phyloP scores from a whole-genome alignment of 2,113 vertebrate genomes.

The Ceuthmochares aereus region DNA sequence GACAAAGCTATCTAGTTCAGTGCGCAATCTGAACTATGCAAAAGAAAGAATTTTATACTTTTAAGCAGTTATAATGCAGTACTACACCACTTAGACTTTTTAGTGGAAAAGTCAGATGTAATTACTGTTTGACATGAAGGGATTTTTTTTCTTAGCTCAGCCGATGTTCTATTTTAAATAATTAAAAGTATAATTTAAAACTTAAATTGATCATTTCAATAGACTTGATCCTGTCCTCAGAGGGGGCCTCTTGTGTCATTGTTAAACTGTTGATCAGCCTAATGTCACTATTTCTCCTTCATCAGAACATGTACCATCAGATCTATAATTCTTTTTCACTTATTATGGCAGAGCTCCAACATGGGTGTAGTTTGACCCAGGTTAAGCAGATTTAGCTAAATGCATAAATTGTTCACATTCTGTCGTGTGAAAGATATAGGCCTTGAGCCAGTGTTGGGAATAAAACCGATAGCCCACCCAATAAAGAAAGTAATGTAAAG shows the following conservation, averaged over 20 bases:
- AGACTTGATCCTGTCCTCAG: constrained; percentile 22
- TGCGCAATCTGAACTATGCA: constrained; percentile 16
- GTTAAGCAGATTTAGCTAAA: constrained; percentile 51
- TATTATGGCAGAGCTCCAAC: constrained; percentile 21
- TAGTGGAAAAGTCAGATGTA: constrained; percentile 36
- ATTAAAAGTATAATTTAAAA: constrained; percentile 44
- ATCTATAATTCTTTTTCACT: constrained; percentile 17
- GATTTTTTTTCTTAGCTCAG: constrained; percentile 2
- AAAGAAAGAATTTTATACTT: constrained; percentile 45
- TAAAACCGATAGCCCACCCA: background rate
- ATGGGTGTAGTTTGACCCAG: constrained; percentile 28
- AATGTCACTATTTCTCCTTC: constrained; percentile 32
- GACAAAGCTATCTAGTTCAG: constrained; percentile 64
- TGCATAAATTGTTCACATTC: constrained; percentile 51
- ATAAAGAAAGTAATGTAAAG: background rate
- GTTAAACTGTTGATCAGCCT: constrained; percentile 19
- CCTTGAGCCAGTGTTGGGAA: background rate
- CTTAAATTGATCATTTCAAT: constrained; percentile 13
- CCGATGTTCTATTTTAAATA: constrained; percentile 26
- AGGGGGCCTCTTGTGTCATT: constrained; percentile 6
- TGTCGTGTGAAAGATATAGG: constrained; percentile 23
- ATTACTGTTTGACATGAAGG: constrained; percentile 60
- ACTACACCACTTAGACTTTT: constrained; percentile 16
- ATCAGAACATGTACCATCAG: constrained; percentile 56
- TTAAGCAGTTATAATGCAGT: constrained; percentile 36